Base-by-base conservation (phyloP, 2,888 invertebrate species). In the Cephus pygmeus region DNA sequence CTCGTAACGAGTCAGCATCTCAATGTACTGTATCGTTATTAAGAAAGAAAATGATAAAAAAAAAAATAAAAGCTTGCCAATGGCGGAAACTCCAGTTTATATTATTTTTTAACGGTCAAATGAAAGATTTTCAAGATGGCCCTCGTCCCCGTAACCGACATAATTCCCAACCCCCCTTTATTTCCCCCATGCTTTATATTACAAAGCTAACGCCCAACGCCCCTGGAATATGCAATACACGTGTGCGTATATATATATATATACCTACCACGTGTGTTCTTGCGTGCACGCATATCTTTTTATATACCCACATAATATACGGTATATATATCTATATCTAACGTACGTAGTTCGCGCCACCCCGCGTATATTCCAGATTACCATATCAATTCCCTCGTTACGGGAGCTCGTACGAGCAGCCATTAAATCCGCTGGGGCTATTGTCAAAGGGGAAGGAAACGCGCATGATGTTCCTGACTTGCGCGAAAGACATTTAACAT, bases 331-430 rank as follows among this genome's bases (percentile, higher is more conserved):
- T 73, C 12, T 56, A 35, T 73, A 77, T 69, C 36, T 73, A 69
- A 73, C 56, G 9, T 23, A 56, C 56, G 31, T 33, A 23, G 76
- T 74, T 75, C 76, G 69, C 75, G 73, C 73, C 77, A 83, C 79
- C 85, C 84, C 79, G 83, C 79, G 79, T 56, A 79, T 73, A 69
- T 36, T 69, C 71, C n/a, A 56, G 76, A 86, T 86, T 86, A 85
- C 84, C 85, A 86, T 86, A 86, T 86, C 85, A 86, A 86, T 85
- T 82, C 83, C 82, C 83, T 86, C 83, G 86, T 86, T 86, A 86
- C 73, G 31, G 68, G 69, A 68, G 33, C 75, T 40, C 74, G 74
- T 69, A 76, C 73, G 69, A 69, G 73, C 79, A 56, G 80, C 79
- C 81, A 84, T 84, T 82, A 85, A 79, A 40, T 12, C 34, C 30